A percentile compares a stretch with the other conserved stretches of the same genome.
phyloP scores from a whole-genome alignment of 2,888 invertebrate genomes.

The Spicauda simplicius region DNA sequence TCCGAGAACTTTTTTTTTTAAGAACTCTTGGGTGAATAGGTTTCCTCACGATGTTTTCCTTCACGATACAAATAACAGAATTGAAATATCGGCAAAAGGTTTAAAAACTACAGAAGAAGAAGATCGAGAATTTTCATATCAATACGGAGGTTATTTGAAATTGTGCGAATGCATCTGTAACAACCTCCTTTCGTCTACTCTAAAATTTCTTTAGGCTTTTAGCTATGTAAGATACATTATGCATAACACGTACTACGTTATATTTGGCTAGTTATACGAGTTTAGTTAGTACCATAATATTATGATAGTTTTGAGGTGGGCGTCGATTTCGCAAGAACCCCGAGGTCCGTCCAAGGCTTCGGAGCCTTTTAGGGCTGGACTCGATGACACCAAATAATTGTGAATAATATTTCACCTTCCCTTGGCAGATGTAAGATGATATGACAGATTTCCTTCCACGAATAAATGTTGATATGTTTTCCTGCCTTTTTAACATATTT shows the following conservation, averaged over 20 bases:
- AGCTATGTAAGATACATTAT: neutral
- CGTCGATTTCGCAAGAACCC: constrained; percentile 50
- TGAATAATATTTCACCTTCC: constrained; percentile 18
- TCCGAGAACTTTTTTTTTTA: too few species aligned
- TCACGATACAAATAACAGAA: too few species aligned
- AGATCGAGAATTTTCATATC: too few species aligned
- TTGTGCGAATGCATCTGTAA: too few species aligned
- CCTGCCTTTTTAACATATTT: too few species aligned
- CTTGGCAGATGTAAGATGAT: neutral
- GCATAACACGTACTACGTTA: neutral
- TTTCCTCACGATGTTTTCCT: too few species aligned
- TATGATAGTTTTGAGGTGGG: constrained; percentile 9
- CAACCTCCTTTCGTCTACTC: too few species aligned
- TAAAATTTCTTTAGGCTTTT: too few species aligned
- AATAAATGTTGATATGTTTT: neutral
- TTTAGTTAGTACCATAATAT: neutral
- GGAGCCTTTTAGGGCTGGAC: constrained; percentile 45
- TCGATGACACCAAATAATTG: neutral
- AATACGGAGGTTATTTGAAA: too few species aligned
- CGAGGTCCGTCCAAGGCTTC: constrained; percentile 49
- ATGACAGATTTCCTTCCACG: neutral
- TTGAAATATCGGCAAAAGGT: too few species aligned
- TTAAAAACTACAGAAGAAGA: too few species aligned
- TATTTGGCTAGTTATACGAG: constrained; percentile 15
- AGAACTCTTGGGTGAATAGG: too few species aligned